These are phyloP conservation scores for Sminthurides bifidus DNA, from an alignment of 1,140 invertebrate genomes.

Conservation along the genomic window DNA sequence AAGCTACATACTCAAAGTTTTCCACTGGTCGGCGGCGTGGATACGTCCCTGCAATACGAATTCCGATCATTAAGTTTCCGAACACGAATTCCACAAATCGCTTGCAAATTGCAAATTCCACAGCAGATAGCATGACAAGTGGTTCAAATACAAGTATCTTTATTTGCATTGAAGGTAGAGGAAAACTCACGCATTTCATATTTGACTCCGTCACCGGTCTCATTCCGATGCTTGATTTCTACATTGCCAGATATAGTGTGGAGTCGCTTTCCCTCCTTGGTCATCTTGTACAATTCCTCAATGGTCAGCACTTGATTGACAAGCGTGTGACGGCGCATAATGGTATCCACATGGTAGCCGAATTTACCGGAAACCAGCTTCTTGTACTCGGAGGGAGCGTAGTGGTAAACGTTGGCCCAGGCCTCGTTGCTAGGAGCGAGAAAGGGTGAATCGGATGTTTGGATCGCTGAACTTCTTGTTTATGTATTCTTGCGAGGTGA, in stretches of 20 bases:
- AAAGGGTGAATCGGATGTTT: slow-evolving; percentile 73
- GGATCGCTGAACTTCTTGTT: slow-evolving; percentile 64
- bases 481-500: slow-evolving; percentile 59
- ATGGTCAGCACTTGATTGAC: slow-evolving; percentile 59
- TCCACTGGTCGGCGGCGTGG: no score
- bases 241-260: slow-evolving; percentile 24
- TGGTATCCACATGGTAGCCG: slow-evolving; percentile 59
- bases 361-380: slow-evolving; percentile 70
- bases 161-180: no score
- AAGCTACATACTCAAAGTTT: slow-evolving; percentile 57
- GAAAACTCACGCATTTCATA: neutral
- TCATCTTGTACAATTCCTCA: slow-evolving; percentile 55
- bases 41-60: no score
- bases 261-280: slow-evolving; percentile 37
- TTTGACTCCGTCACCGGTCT: slow-evolving; percentile 14
- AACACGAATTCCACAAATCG: no score
- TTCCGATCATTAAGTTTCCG: no score
- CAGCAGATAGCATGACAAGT: no score
- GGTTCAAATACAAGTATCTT: no score
- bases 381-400: slow-evolving; percentile 62
- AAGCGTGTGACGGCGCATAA: slow-evolving; percentile 35
- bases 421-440: slow-evolving; percentile 78
- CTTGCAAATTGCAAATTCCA: no score
- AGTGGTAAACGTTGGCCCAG: slow-evolving; percentile 58
- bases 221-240: slow-evolving; percentile 26